Conservation (phyloP, 2,888 invertebrate species). For the Cyaniris semiargus region DNA sequence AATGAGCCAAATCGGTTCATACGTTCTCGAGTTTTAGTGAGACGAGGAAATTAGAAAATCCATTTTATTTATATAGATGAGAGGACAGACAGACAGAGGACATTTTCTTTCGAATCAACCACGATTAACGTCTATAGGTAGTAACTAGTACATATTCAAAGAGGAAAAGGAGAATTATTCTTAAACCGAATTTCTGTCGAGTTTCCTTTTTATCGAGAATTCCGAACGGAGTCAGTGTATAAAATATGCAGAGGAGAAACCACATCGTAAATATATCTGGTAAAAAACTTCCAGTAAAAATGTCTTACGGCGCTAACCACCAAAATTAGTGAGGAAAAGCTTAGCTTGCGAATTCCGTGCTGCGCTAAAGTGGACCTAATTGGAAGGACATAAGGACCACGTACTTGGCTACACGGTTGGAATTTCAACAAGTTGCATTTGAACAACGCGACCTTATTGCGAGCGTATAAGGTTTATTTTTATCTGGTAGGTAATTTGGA, state of each 20-base stretch:
- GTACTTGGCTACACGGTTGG: constrained; percentile 67
- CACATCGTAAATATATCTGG: constrained; percentile 45
- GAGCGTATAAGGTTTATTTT: constrained; percentile 1
- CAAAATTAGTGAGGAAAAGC: constrained; percentile 76
- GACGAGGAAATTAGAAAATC: too few relatives aligned
- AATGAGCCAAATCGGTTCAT: too few relatives aligned
- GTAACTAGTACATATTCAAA: not conserved
- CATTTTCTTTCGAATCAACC: not conserved
- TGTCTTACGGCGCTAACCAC: constrained; percentile 65
- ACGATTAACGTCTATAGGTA: not conserved
- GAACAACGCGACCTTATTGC: constrained; percentile 50
- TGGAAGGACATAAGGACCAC: constrained; percentile 51
- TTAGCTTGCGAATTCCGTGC: constrained; percentile 60
- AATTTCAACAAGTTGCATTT: constrained; percentile 77
- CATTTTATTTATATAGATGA: too few relatives aligned
- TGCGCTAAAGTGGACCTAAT: constrained; percentile 56
- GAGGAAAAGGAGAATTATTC: not conserved
- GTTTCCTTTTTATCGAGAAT: constrained; percentile 28
- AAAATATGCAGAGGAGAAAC: constrained; percentile 46
- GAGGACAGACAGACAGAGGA: too few relatives aligned
- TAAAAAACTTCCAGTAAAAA: constrained; percentile 52
- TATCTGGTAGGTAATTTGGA: not conserved
- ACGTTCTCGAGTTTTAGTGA: too few relatives aligned
- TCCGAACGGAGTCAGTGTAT: constrained; percentile 43
- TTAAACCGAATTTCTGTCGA: not conserved